Evolutionary conservation across 2,888 invertebrate species (phyloP).

Genomic region (Zaprionus bogoriensis): DNA sequence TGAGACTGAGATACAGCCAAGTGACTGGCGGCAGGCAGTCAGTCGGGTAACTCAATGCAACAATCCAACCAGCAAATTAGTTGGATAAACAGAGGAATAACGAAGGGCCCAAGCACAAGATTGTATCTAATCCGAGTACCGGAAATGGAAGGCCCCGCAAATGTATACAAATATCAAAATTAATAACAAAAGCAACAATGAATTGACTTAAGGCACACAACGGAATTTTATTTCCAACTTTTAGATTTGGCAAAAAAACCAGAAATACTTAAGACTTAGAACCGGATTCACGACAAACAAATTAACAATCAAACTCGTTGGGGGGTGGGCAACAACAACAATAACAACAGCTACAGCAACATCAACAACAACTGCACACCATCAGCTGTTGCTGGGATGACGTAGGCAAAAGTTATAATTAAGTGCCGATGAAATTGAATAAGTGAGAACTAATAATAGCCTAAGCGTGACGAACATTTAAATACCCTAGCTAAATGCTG

Average conservation of each 20-base stretch:
- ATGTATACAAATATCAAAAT: conserved; percentile 28
- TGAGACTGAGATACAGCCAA: conserved; percentile 26
- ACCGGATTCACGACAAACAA: conserved; percentile 68
- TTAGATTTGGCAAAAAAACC: conserved; percentile 44
- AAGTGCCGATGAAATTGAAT: conserved; percentile 69
- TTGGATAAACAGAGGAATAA: conserved; percentile 42
- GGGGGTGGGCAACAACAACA: conserved; percentile 26
- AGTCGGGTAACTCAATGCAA: conserved; percentile 45
- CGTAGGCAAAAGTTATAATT: conserved; percentile 71
- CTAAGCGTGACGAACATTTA: conserved; percentile 44
- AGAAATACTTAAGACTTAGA: conserved; percentile 63
- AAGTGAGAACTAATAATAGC: conserved; percentile 34
- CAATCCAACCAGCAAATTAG: conserved; percentile 42
- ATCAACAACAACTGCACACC: conserved; percentile 34
- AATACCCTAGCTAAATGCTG: conserved; percentile 40
- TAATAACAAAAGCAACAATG: conserved; percentile 19
- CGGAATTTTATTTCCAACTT: conserved; percentile 48
- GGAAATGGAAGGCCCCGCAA: conserved; percentile 55
- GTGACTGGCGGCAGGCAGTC: conserved; percentile 52
- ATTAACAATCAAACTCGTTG: conserved; percentile 59
- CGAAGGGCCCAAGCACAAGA: conserved; percentile 8
- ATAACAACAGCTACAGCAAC: conserved; percentile 18
- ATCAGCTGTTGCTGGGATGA: conserved; percentile 61
- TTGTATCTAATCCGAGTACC: conserved; percentile 18
- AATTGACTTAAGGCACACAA: conserved; percentile 42